Evolutionary conservation across 2,113 vertebrate genomes (phyloP).

Genomic region (Argyrosomus japonicus): DNA sequence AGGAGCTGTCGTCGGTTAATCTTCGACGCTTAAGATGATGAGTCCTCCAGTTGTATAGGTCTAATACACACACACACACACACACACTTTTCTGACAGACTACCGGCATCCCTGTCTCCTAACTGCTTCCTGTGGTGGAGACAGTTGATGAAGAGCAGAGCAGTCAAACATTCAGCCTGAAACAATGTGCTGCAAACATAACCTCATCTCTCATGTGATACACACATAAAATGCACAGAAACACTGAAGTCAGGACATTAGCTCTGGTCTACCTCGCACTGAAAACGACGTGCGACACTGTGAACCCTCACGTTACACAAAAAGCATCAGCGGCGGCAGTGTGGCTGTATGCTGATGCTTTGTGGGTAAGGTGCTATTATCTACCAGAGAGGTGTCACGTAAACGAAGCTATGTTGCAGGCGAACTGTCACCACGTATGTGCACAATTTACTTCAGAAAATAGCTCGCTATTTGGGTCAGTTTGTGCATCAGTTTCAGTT

Average conservation of each 20-base stretch:
- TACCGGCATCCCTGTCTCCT: neutral
- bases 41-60: slow-evolving; percentile 19
- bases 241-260: neutral
- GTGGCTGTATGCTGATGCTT: neutral
- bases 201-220: neutral
- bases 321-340: neutral
- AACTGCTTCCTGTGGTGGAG: slow-evolving; percentile 31
- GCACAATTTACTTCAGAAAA: neutral
- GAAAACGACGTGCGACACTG: neutral
- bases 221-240: neutral
- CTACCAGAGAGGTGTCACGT: slow-evolving; percentile 5
- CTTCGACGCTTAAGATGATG: slow-evolving; percentile 1
- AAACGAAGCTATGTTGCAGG: neutral
- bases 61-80: slow-evolving; percentile 9
- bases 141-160: slow-evolving; percentile 41
- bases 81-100: slow-evolving; percentile 17
- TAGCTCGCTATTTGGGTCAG: neutral
- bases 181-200: slow-evolving; percentile 19
- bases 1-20: slow-evolving; percentile 30
- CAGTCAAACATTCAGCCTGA: slow-evolving; percentile 14
- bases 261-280: neutral
- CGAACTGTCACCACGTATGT: neutral
- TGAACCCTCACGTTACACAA: neutral
- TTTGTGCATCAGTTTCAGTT: neutral
- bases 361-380: neutral